Evolutionary conservation across 2,113 vertebrate species (phyloP).

Genomic region (Delphinus delphis): DNA sequence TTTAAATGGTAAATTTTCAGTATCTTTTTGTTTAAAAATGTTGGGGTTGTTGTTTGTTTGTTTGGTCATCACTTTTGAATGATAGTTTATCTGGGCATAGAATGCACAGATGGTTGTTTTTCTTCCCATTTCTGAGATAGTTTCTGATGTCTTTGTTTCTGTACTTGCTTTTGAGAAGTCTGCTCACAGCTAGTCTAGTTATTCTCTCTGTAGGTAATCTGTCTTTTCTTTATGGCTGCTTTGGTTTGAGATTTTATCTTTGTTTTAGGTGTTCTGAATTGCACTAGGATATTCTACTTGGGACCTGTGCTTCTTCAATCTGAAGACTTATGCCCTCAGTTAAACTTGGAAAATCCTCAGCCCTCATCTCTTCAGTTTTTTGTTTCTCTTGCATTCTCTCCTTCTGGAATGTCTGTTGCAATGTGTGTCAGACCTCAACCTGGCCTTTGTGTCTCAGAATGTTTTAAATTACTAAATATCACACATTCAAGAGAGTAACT

Average conservation of each 20-base stretch:
- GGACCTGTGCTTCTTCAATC: background rate
- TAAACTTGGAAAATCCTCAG: background rate
- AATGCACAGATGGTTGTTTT: background rate
- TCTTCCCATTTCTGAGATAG: background rate
- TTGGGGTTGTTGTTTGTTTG: no score
- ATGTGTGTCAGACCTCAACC: background rate
- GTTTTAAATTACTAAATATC: background rate
- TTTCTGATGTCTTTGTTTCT: background rate
- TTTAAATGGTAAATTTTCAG: background rate
- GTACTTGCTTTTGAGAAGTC: background rate
- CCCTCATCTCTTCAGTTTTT: background rate
- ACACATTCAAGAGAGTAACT: background rate
- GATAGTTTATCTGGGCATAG: background rate
- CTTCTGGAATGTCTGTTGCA: background rate
- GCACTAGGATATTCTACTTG: background rate
- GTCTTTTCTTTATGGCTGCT: background rate
- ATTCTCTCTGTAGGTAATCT: background rate
- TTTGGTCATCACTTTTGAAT: background rate
- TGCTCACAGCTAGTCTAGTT: background rate
- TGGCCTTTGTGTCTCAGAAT: background rate
- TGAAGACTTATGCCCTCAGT: background rate
- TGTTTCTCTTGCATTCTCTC: background rate
- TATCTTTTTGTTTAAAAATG: constrained; percentile 2
- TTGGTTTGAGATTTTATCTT: background rate
- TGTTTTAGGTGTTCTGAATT: background rate